These are phyloP conservation scores for Argyresthia albistria DNA, from an alignment of 2,888 invertebrate genomes.

Conservation along the genomic window DNA sequence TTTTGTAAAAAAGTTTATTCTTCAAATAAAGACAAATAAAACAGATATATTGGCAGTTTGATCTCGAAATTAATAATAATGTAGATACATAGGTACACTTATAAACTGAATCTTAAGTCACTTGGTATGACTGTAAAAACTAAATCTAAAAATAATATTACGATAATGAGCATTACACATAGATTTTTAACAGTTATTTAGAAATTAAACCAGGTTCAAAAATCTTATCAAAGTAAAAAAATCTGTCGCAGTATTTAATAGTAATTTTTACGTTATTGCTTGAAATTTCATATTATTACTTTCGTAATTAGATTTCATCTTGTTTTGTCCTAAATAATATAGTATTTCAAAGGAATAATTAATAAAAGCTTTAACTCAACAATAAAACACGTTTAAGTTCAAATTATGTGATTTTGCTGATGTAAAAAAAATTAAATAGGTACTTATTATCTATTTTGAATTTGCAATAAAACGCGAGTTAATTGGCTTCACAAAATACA, in stretches of 20 bases:
- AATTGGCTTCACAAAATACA: too few species aligned
- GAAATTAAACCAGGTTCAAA: not conserved
- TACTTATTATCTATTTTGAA: too few species aligned
- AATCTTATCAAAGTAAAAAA: not conserved
- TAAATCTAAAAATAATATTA: slow-evolving; percentile 26
- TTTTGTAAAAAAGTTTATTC: slow-evolving; percentile 53
- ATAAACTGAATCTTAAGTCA: slow-evolving; percentile 22
- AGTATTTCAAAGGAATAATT: not conserved
- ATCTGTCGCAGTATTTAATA: slow-evolving; percentile 1
- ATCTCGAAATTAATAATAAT: slow-evolving; percentile 28
- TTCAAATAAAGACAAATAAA: slow-evolving; percentile 51
- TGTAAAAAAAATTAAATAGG: too few species aligned
- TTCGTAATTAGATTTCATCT: not conserved
- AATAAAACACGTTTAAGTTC: not conserved
- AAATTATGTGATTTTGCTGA: not conserved
- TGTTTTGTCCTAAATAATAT: too few species aligned
- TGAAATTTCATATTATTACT: not conserved
- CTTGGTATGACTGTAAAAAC: slow-evolving; percentile 29
- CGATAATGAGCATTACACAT: slow-evolving; percentile 6
- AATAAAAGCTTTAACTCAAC: not conserved
- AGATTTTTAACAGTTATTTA: slow-evolving; percentile 1
- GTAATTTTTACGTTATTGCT: slow-evolving; percentile 8
- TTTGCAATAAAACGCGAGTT: too few species aligned
- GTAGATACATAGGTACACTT: slow-evolving; percentile 25
- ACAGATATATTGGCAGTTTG: slow-evolving; percentile 49